Evolutionary conservation across 1,140 invertebrate genomes (phyloP).

Genomic region (Oreohelix idahoensis): DNA sequence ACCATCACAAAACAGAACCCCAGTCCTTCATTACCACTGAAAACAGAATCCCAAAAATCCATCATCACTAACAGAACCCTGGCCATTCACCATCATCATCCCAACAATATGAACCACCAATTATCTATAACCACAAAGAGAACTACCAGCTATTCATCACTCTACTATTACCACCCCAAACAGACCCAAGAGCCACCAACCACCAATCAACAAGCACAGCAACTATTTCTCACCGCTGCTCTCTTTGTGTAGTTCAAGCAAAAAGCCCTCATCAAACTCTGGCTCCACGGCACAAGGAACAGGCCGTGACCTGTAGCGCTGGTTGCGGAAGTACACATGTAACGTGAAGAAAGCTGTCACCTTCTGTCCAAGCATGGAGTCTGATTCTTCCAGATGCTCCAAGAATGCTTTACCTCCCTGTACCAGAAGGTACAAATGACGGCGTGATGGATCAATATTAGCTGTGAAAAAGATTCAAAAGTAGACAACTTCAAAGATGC

Average conservation of each 20-base stretch:
- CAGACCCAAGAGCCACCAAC: no score
- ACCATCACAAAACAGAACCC: no score
- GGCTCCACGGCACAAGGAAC: conserved; percentile 72
- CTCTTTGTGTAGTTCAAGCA: conserved; percentile 72
- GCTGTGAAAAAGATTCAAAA: conserved; percentile 50
- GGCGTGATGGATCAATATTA: conserved; percentile 68
- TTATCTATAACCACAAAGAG: no score
- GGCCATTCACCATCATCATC: no score
- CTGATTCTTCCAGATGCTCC: conserved; percentile 66
- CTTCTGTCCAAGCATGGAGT: conserved; percentile 61
- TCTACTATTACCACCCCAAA: no score
- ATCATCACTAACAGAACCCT: no score
- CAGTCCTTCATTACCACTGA: no score
- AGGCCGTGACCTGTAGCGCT: conserved; percentile 70
- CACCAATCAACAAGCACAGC: no score
- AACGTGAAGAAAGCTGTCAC: conserved; percentile 66
- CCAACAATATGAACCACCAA: no score
- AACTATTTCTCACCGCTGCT: conserved; percentile 50
- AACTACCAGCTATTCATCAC: no score
- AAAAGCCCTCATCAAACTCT: conserved; percentile 70
- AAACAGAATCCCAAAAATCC: no score
- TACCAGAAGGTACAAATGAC: conserved; percentile 68
- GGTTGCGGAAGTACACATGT: conserved; percentile 70
- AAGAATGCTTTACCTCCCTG: conserved; percentile 69
- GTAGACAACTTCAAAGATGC: background rate